phyloP scores from a whole-genome alignment of 2,113 vertebrate genomes.

The Electrona antarctica region DNA sequence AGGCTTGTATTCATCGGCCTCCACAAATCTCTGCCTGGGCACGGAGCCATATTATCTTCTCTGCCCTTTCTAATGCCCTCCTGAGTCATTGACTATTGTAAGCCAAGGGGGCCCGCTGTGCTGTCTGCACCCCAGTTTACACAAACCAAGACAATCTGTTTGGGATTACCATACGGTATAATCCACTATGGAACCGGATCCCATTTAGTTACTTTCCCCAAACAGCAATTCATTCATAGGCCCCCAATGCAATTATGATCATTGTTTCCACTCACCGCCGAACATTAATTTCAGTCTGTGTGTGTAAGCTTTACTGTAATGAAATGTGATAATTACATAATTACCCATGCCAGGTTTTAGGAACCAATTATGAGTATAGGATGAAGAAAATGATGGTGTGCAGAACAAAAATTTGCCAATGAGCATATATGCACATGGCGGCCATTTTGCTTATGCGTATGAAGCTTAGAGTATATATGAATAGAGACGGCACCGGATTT shows the following conservation, averaged over 20 bases:
- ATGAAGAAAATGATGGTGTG: too few species aligned
- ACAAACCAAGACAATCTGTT: slow-evolving; percentile 47
- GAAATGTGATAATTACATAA: background rate
- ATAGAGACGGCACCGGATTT: too few species aligned
- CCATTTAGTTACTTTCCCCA: slow-evolving; percentile 25
- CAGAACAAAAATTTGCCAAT: too few species aligned
- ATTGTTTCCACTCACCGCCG: slow-evolving; percentile 14
- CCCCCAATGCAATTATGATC: slow-evolving; percentile 12
- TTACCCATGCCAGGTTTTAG: background rate
- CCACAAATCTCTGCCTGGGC: slow-evolving; percentile 68
- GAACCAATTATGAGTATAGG: too few species aligned
- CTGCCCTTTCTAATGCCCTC: slow-evolving; percentile 73
- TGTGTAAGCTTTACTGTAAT: background rate
- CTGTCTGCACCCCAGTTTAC: slow-evolving; percentile 53
- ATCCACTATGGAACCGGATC: slow-evolving; percentile 21
- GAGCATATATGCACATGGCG: too few species aligned
- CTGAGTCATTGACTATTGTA: slow-evolving; percentile 65
- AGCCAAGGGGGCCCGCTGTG: slow-evolving; percentile 60
- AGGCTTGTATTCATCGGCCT: slow-evolving; percentile 73
- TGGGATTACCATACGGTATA: slow-evolving; percentile 45
- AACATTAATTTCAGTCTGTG: background rate
- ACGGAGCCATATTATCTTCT: slow-evolving; percentile 72
- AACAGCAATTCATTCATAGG: slow-evolving; percentile 8
- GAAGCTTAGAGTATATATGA: too few species aligned
- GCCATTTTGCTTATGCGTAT: too few species aligned